Evolutionary conservation across 2,113 vertebrate genomes (phyloP).

Genomic region (Hiodon tergisus): DNA sequence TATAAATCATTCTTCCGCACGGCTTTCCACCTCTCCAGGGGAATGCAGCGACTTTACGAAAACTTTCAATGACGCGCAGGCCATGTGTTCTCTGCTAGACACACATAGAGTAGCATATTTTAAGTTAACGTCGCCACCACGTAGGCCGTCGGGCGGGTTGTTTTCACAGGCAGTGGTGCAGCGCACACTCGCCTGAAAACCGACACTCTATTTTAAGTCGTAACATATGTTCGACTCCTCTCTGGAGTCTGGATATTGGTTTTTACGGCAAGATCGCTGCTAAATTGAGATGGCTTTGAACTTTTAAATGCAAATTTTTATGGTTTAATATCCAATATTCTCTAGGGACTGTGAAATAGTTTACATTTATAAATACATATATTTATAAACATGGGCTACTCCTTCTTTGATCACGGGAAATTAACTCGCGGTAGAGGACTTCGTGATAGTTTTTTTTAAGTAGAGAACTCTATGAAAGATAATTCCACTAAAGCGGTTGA

Average conservation of each 20-base stretch:
- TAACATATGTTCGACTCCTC: slow-evolving; percentile 14
- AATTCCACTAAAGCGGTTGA: too few relatives aligned
- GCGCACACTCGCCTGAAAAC: slow-evolving; percentile 18
- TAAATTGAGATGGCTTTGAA: not conserved
- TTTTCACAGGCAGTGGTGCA: slow-evolving; percentile 10
- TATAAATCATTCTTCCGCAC: not conserved
- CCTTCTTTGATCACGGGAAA: not conserved
- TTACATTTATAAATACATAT: not conserved
- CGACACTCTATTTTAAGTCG: slow-evolving; percentile 21
- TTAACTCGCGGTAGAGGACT: not conserved
- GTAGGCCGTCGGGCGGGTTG: slow-evolving; percentile 8
- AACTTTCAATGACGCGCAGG: not conserved
- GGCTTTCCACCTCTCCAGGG: not conserved
- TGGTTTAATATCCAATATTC: not conserved
- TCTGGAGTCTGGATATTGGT: slow-evolving; percentile 15
- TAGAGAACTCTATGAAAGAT: too few relatives aligned
- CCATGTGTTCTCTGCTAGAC: not conserved
- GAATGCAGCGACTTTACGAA: not conserved
- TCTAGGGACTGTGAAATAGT: not conserved
- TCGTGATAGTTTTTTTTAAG: not conserved
- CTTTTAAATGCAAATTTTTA: not conserved
- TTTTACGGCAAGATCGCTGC: slow-evolving; percentile 10
- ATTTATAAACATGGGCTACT: not conserved
- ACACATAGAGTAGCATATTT: slow-evolving; percentile 5
- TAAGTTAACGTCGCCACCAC: not conserved